A percentile compares a stretch with the other conserved stretches of the same genome.
Evolutionary conservation across 2,888 invertebrate species (phyloP).

Genomic region (Ceratothoa steindachneri): DNA sequence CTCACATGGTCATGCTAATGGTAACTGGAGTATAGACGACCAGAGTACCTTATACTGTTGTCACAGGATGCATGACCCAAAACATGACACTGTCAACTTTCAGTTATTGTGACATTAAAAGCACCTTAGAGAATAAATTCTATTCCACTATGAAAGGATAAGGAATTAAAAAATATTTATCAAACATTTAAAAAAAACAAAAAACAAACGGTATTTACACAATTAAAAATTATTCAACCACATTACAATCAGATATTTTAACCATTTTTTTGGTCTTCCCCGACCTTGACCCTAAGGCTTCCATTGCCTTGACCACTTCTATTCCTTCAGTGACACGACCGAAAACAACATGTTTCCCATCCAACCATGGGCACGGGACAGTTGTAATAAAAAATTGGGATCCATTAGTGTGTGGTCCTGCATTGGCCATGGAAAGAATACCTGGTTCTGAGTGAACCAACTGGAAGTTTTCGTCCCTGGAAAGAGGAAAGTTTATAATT

Average conservation of each 20-base stretch:
- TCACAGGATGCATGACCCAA: too few species aligned
- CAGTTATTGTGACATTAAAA: too few species aligned
- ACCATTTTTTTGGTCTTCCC: slow-evolving; percentile 33
- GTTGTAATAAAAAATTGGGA: slow-evolving; percentile 46
- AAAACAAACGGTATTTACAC: background rate
- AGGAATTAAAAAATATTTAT: too few species aligned
- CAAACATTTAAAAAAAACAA: background rate
- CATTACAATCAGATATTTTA: slow-evolving; percentile 38
- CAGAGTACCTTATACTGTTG: too few species aligned
- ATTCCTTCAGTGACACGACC: slow-evolving; percentile 43
- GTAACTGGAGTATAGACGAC: too few species aligned
- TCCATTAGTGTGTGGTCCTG: slow-evolving; percentile 46
- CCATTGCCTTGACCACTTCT: slow-evolving; percentile 33
- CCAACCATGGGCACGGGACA: slow-evolving; percentile 33
- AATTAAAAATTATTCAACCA: slow-evolving; percentile 17
- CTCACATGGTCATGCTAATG: too few species aligned
- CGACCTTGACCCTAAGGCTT: slow-evolving; percentile 31
- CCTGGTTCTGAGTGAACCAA: slow-evolving; percentile 23
- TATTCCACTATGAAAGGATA: too few species aligned
- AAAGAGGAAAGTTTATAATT: background rate
- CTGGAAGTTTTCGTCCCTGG: slow-evolving; percentile 30
- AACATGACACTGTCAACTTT: too few species aligned
- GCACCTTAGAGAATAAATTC: too few species aligned
- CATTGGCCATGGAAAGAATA: slow-evolving; percentile 44
- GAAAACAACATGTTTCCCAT: slow-evolving; percentile 43